Evolutionary conservation across 2,797 vertebrate species (phyloP).

Genomic region (Parotocinclus haroldoi): DNA sequence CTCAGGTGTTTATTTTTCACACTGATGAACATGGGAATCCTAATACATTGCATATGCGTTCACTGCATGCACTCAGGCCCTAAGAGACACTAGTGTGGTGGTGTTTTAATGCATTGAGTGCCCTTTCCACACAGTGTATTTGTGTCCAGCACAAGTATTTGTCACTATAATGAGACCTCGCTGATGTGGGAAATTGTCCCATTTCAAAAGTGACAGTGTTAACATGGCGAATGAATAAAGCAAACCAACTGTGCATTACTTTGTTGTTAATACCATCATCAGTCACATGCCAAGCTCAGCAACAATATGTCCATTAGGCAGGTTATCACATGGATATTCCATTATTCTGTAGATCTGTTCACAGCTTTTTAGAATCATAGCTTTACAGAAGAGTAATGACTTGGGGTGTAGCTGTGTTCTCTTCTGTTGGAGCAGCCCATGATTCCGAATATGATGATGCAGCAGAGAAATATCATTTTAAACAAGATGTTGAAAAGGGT

Average conservation of each 20-base stretch:
- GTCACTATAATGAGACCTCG: constrained; percentile 32
- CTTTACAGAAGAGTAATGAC: constrained; percentile 1
- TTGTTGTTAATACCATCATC: constrained; percentile 21
- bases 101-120: constrained; percentile 14
- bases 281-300: constrained; percentile 24
- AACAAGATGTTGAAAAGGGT: too few relatives aligned
- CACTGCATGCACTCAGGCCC: neutral
- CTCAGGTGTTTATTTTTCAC: constrained; percentile 22
- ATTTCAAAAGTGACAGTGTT: constrained; percentile 26
- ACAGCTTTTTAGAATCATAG: neutral
- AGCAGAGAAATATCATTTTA: too few relatives aligned
- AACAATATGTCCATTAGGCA: constrained; percentile 24
- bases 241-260: constrained; percentile 8
- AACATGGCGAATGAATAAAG: constrained; percentile 24
- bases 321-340: constrained; percentile 5
- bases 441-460: neutral
- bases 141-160: constrained; percentile 24
- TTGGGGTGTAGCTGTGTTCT: constrained; percentile 1
- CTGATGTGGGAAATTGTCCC: constrained; percentile 22
- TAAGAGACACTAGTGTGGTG: neutral
- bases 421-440: neutral
- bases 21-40: neutral
- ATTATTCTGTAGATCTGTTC: neutral
- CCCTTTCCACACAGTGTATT: constrained; percentile 17
- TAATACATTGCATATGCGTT: neutral